A percentile compares a stretch with the other conserved stretches of the same genome.
phyloP scores from a whole-genome alignment of 2,888 invertebrate genomes.

The Lutraria lutraria region DNA sequence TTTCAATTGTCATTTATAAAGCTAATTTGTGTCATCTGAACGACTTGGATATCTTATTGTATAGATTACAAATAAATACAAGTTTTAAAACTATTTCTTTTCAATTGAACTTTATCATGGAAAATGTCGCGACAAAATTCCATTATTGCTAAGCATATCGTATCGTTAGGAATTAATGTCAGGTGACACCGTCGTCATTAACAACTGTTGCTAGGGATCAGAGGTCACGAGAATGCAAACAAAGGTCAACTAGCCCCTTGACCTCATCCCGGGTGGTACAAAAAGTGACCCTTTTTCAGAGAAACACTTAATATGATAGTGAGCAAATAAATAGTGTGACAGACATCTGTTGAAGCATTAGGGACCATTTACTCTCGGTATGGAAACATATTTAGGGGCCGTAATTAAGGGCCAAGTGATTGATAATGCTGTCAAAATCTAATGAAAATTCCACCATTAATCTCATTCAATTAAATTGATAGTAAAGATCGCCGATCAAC shows the following conservation, averaged over 20 bases:
- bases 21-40: neutral
- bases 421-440: conserved; percentile 45
- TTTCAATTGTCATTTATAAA: neutral
- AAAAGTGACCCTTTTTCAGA: conserved; percentile 36
- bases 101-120: neutral
- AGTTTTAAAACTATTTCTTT: conserved; percentile 14
- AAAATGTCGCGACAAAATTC: conserved; percentile 15
- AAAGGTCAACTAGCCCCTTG: conserved; percentile 55
- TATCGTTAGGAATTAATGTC: conserved; percentile 25
- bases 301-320: conserved; percentile 54
- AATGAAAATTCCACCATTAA: conserved; percentile 39
- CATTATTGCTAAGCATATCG: neutral
- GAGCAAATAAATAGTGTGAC: conserved; percentile 59
- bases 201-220: conserved; percentile 51
- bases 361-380: conserved; percentile 49
- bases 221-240: conserved; percentile 40
- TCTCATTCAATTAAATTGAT: conserved; percentile 33
- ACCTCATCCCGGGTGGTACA: conserved; percentile 60
- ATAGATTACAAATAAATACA: conserved; percentile 11
- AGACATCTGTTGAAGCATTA: conserved; percentile 58
- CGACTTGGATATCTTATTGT: neutral
- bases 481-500: conserved; percentile 10
- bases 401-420: conserved; percentile 52
- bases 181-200: conserved; percentile 33
- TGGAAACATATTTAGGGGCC: conserved; percentile 52